Percentiles rank a stretch among this genome's conserved stretches.
Conservation (phyloP, 2,888 invertebrate genomes). For the Nasonia oneida region DNA sequence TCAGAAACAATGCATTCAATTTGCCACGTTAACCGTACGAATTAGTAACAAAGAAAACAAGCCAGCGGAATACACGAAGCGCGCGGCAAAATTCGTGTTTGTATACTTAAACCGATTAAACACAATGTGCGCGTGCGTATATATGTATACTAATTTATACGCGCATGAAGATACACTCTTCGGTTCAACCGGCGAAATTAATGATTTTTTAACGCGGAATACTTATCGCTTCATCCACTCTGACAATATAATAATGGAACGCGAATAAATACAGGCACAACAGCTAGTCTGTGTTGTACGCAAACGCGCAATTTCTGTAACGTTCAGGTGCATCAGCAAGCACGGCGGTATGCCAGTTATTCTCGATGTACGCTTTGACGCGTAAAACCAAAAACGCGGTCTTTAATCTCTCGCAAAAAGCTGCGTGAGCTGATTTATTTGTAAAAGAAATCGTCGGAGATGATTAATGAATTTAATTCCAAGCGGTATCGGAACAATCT, state of each 20-base stretch:
- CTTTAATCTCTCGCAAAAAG: neutral
- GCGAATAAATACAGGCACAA: neutral
- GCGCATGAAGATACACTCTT: neutral
- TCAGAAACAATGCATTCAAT: neutral
- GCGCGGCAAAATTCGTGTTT: neutral
- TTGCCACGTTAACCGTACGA: neutral
- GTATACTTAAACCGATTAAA: neutral
- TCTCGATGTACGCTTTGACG: neutral
- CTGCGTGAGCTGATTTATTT: too few species aligned
- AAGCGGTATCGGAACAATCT: too few species aligned
- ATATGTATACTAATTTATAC: too few species aligned
- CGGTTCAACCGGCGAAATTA: neutral
- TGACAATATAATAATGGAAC: slow-evolving; percentile 30
- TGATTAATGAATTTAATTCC: too few species aligned
- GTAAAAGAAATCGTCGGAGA: too few species aligned
- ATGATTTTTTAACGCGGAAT: neutral
- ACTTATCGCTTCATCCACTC: neutral
- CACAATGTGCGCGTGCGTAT: neutral
- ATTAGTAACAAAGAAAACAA: neutral
- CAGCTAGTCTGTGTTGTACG: neutral
- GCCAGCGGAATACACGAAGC: neutral
- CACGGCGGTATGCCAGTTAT: neutral
- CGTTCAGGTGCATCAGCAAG: neutral
- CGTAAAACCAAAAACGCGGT: neutral
- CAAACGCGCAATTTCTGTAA: neutral